A percentile compares a stretch with the other conserved stretches of the same genome.
Conservation (phyloP, 2,888 invertebrate species). For the Aspidapion aeneum region DNA sequence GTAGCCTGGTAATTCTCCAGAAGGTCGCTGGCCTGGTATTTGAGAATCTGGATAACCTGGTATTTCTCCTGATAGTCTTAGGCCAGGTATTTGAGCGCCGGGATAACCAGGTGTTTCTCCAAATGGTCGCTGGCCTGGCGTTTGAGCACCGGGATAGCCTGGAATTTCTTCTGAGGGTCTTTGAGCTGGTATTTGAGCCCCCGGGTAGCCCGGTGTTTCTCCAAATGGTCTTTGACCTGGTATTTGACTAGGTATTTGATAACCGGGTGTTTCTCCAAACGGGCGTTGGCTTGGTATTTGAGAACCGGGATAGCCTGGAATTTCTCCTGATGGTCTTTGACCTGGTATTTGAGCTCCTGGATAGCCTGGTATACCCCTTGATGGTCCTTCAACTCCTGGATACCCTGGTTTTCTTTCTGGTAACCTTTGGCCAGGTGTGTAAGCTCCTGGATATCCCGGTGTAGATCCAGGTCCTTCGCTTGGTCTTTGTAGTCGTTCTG, state of each 20-base stretch:
- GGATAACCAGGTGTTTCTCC: constrained; percentile 6
- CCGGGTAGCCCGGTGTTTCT: not conserved
- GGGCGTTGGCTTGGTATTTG: constrained; percentile 20
- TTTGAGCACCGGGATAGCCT: not conserved
- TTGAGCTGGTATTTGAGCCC: constrained; percentile 9
- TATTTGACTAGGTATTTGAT: constrained; percentile 14
- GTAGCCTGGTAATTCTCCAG: constrained; percentile 3
- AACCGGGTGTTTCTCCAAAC: constrained; percentile 4
- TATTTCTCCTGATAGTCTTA: not conserved
- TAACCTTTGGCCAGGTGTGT: constrained; percentile 4
- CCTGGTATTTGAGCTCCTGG: constrained; percentile 22
- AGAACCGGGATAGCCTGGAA: constrained; percentile 14
- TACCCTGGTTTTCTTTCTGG: constrained; percentile 10
- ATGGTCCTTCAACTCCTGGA: constrained; percentile 20
- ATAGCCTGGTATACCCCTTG: constrained; percentile 17
- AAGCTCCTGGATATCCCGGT: constrained; percentile 18
- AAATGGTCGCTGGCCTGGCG: constrained; percentile 1
- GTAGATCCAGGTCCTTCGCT: constrained; percentile 1
- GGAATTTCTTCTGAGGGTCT: constrained; percentile 2
- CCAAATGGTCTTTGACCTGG: not conserved
- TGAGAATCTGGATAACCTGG: constrained; percentile 1
- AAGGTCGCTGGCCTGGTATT: constrained; percentile 13
- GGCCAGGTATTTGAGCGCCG: constrained; percentile 11
- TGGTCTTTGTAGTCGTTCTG: constrained; percentile 17
- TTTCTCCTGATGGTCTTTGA: constrained; percentile 14